phyloP scores from a whole-genome alignment of 2,797 vertebrate species.

The Ambastaia sidthimunki region DNA sequence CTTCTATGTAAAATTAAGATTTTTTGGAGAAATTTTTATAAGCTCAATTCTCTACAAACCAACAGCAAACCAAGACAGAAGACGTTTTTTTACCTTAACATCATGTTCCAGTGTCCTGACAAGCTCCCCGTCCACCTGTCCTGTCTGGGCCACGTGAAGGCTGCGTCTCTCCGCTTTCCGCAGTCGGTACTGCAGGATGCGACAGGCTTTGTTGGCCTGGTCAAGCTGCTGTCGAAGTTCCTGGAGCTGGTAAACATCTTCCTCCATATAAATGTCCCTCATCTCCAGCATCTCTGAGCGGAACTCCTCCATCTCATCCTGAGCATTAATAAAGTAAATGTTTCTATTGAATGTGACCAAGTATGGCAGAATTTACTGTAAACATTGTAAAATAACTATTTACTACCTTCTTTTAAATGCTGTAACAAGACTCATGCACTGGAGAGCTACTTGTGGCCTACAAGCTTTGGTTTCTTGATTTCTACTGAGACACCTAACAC shows the following conservation, averaged over 20 bases:
- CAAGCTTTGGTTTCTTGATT: conserved; percentile 7
- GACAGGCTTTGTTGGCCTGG: conserved; percentile 93
- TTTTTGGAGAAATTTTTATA: not conserved
- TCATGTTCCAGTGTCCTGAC: conserved; percentile 94
- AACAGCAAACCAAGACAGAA: not conserved
- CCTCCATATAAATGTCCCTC: conserved; percentile 96
- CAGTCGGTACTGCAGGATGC: conserved; percentile 96
- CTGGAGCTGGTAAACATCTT: conserved; percentile 93
- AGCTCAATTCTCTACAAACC: not conserved
- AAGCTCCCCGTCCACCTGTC: conserved; percentile 93
- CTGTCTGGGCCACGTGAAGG: conserved; percentile 91
- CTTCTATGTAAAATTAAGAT: not conserved
- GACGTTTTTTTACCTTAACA: conserved; percentile 82
- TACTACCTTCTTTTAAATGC: not conserved
- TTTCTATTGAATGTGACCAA: not conserved
- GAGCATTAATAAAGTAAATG: not conserved
- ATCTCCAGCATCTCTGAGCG: conserved; percentile 97
- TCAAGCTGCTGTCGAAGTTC: conserved; percentile 93
- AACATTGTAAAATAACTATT: not conserved
- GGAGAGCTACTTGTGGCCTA: not conserved
- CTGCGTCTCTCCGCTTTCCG: conserved; percentile 95
- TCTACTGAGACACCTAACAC: not conserved
- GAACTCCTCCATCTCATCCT: conserved; percentile 97
- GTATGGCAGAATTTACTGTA: not conserved
- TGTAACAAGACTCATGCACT: not conserved